Evolutionary conservation across 1,140 invertebrate genomes (phyloP), one percentile per base, ranked within the genome.

Genomic region (Drosophila insularis): DNA sequence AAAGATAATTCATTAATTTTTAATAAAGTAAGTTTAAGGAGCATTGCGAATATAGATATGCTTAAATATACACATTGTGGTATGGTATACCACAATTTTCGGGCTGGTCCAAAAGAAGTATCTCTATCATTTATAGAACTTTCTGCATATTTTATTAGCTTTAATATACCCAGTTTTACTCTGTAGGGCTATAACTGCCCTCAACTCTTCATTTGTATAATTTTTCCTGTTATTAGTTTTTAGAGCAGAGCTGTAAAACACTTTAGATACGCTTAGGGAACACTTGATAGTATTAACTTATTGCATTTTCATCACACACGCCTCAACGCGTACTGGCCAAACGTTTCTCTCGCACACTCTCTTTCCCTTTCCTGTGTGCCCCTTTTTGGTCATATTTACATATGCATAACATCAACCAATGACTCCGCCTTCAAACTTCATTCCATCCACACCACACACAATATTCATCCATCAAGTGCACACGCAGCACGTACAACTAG

Each of bases 241-340:
- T 11, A 3, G n/a, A 50, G 8, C 43, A 21, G 43, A 50, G 43
- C 10, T 21, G 43, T 21, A 50, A 50, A 50, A 50, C 43, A 19
- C 43, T 50, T 78, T 70, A 74, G 81, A 71, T 65, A 74, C 69
- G 81, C 79, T 84, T 84, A 86, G 43, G 17, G 55, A 35, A 58
- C 59, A 62, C 73, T 74, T 87, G 79, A 87, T 87, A 89, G 82
- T 84, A 87, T 87, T 87, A 87, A 87, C 84, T 87, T 87, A 87
- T 87, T 87, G 82, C 82, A 86, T 86, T 86, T 76, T 73, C 75
- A 73, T 75, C 69, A 63, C 56, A 64, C 63, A 43, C 55, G 56
- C 50, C 21, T 43, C 56, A 69, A 69, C 60, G 56, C 62, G 21
- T 39, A 31, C 10, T 10, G 43, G 11, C 0, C 35, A 37, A 37